Percentiles rank a stretch among this genome's conserved stretches.
phyloP scores from a whole-genome alignment of 2,888 invertebrate species.

The Ptychoptera albimana region DNA sequence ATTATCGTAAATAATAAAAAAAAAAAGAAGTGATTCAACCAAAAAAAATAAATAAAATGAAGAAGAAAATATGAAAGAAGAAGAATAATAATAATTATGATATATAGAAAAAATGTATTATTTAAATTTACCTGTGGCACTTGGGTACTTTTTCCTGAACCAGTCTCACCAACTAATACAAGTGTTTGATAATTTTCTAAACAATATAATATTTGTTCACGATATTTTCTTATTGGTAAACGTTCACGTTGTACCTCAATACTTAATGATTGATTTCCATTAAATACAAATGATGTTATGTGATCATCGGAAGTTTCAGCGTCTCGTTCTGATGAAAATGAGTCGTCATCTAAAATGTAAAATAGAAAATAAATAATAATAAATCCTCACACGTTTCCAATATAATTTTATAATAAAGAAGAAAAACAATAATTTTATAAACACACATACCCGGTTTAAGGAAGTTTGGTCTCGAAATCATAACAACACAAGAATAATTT shows the following conservation, averaged over 20 bases:
- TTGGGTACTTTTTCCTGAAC: conserved; percentile 92
- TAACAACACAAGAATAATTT: conserved; percentile 3
- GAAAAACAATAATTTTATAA: too few relatives aligned
- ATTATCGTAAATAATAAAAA: background rate
- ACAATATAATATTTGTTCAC: conserved; percentile 76
- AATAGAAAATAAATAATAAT: background rate
- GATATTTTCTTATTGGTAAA: conserved; percentile 73
- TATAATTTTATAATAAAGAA: too few relatives aligned
- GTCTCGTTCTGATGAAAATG: conserved; percentile 17
- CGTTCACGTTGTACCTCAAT: conserved; percentile 69
- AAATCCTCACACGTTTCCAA: too few relatives aligned
- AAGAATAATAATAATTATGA: too few relatives aligned
- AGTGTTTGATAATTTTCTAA: conserved; percentile 82
- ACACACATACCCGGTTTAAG: conserved; percentile 12
- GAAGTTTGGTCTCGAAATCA: conserved; percentile 10
- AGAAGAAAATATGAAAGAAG: conserved; percentile 2
- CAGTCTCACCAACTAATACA: conserved; percentile 85
- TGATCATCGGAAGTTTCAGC: conserved; percentile 19
- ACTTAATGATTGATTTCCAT: conserved; percentile 68
- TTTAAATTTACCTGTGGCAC: conserved; percentile 65
- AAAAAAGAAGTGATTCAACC: background rate
- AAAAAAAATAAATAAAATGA: background rate
- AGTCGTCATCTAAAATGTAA: conserved; percentile 13
- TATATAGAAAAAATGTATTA: conserved; percentile 1
- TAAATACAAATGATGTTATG: conserved; percentile 58